A percentile compares a stretch with the other conserved stretches of the same genome.
phyloP scores from a whole-genome alignment of 2,888 invertebrate species.

The Helleia helle region DNA sequence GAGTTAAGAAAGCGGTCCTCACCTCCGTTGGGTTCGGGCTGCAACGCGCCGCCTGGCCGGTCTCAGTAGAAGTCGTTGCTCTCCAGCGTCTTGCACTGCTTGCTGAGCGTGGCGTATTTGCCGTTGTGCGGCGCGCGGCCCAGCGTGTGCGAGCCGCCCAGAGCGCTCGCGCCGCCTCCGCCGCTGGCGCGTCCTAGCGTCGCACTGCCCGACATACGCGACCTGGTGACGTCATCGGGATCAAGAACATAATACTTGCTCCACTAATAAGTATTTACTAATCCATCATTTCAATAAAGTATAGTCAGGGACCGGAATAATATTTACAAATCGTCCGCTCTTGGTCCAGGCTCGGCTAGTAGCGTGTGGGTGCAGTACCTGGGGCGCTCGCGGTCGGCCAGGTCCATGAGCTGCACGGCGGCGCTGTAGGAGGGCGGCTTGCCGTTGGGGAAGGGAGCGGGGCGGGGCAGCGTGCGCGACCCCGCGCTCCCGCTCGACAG shows the following conservation, averaged over 20 bases:
- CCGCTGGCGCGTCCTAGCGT: constrained; percentile 51
- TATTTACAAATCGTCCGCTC: too few species aligned
- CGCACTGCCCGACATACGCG: constrained; percentile 57
- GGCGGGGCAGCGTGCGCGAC: constrained; percentile 62
- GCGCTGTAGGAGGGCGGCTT: constrained; percentile 72
- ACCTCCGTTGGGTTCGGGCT: constrained; percentile 32
- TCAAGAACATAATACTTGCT: too few species aligned
- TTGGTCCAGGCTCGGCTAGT: too few species aligned
- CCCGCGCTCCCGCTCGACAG: constrained; percentile 75
- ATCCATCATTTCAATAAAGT: too few species aligned
- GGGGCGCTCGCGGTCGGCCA: constrained; percentile 39
- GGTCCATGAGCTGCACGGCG: constrained; percentile 72
- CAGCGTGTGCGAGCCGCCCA: constrained; percentile 77
- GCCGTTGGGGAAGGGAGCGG: constrained; percentile 79
- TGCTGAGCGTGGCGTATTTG: constrained; percentile 96
- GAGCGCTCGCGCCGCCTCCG: constrained; percentile 32
- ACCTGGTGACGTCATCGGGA: constrained; percentile 27
- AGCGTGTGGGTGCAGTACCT: constrained; percentile 28
- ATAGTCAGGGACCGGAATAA: too few species aligned
- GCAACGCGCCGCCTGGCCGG: constrained; percentile 76
- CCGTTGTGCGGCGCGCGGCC: constrained; percentile 83
- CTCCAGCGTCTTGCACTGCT: constrained; percentile 96
- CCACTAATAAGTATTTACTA: too few species aligned
- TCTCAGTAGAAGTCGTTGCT: constrained; percentile 96
- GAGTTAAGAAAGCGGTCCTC: background rate